Evolutionary conservation across 1,140 invertebrate species (phyloP).

Genomic region (Caenorhabditis elegans): WBcel235 BX284606.5:10351501-10352000

Average conservation of each 20-base stretch:
- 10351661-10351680: neutral
- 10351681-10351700: neutral
- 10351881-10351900: no score
- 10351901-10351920: no score
- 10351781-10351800: neutral
- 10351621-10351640: neutral
- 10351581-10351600: neutral
- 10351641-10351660: neutral
- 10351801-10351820: no score
- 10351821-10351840: no score
- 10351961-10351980: no score
- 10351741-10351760: neutral
- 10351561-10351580: neutral
- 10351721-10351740: neutral
- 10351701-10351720: neutral
- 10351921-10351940: no score
- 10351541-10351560: neutral
- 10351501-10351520: neutral
- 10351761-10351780: neutral
- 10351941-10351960: no score
- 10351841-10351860: no score
- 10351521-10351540: slow-evolving; percentile 3
- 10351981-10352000: no score
- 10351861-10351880: no score
- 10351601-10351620: slow-evolving; percentile 24